Evolutionary conservation across 2,888 invertebrate genomes (phyloP).

Genomic region (Enchytraeus crypticus): DNA sequence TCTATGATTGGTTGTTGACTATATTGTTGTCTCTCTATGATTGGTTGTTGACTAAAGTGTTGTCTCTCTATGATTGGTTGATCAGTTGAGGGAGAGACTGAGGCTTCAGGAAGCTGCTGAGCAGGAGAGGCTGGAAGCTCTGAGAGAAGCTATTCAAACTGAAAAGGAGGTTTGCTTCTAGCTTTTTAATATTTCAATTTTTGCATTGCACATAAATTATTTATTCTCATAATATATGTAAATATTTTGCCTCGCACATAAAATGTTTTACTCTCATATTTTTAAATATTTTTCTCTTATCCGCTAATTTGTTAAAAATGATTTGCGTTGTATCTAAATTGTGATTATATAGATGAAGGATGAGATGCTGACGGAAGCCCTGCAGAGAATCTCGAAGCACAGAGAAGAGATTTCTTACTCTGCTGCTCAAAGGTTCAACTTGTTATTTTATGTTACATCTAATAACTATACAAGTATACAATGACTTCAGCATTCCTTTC

Average conservation of each 20-base stretch:
- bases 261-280: no score
- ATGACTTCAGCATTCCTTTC: no score
- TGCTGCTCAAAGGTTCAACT: slow-evolving; percentile 35
- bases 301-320: slow-evolving; percentile 9
- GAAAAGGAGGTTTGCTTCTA: slow-evolving; percentile 1
- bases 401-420: slow-evolving; percentile 41
- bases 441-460: not conserved
- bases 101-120: not conserved
- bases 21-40: no score
- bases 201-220: no score
- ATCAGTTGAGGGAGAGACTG: slow-evolving; percentile 4
- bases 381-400: slow-evolving; percentile 44
- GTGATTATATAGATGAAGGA: slow-evolving; percentile 35
- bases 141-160: not conserved
- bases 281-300: no score
- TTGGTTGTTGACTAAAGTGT: no score
- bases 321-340: not conserved
- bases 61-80: not conserved
- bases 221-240: no score
- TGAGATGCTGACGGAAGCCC: slow-evolving; percentile 40
- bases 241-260: no score
- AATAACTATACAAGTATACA: no score
- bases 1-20: no score
- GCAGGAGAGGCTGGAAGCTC: not conserved
- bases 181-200: not conserved